phyloP scores from a whole-genome alignment of 2,113 vertebrate genomes.

The Cinclus mexicanus region DNA sequence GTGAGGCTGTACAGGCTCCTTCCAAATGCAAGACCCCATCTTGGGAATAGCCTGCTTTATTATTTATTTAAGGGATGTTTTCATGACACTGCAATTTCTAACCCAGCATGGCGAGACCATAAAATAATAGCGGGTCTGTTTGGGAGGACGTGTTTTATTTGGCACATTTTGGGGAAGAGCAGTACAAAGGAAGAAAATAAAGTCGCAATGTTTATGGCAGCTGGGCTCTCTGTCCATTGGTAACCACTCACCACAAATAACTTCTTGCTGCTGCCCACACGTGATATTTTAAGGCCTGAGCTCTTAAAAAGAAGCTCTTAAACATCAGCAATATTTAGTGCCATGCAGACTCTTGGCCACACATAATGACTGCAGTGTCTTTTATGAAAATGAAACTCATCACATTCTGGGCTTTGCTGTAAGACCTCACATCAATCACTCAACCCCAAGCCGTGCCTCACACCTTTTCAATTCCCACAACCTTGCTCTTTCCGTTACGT shows the following conservation, averaged over 20 bases:
- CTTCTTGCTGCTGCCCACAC: conserved; percentile 40
- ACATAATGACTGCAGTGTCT: conserved; percentile 52
- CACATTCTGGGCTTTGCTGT: conserved; percentile 34
- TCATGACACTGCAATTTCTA: conserved; percentile 52
- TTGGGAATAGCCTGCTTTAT: background rate
- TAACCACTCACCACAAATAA: conserved; percentile 60
- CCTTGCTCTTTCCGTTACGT: background rate
- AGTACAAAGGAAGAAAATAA: conserved; percentile 39
- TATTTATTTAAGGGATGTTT: conserved; percentile 57
- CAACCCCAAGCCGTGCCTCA: background rate
- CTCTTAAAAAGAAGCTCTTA: conserved; percentile 52
- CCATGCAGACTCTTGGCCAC: background rate
- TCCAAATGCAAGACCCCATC: background rate
- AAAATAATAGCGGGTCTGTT: conserved; percentile 36
- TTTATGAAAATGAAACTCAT: conserved; percentile 59
- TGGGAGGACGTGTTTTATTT: conserved; percentile 46
- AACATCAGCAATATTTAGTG: conserved; percentile 52
- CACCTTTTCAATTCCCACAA: background rate
- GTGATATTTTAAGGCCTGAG: conserved; percentile 32
- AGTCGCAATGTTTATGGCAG: conserved; percentile 37
- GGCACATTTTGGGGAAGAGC: background rate
- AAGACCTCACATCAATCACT: conserved; percentile 55
- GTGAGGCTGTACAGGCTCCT: background rate
- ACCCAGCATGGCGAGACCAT: background rate
- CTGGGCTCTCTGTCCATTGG: conserved; percentile 15